A percentile compares a stretch with the other conserved stretches of the same genome.
phyloP scores from a whole-genome alignment of 1,140 invertebrate genomes.

The Gryllus bimaculatus region DNA sequence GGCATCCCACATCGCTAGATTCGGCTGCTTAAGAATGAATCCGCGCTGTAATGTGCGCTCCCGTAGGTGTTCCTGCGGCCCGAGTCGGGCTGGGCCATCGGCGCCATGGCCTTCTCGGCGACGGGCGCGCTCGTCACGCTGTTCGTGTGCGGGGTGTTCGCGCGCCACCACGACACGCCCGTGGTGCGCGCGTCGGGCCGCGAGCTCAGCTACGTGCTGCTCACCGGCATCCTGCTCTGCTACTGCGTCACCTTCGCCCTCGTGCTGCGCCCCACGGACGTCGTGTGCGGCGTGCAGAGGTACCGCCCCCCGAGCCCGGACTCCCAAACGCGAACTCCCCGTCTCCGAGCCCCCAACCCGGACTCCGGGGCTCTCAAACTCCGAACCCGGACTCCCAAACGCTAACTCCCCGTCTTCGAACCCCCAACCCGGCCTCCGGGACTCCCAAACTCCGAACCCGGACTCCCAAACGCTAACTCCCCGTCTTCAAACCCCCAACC shows the following conservation, averaged over 20 bases:
- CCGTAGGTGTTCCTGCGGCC: constrained; percentile 53
- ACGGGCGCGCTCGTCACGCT: constrained; percentile 66
- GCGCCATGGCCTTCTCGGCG: constrained; percentile 71
- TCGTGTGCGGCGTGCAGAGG: constrained; percentile 68
- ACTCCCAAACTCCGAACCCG: background rate
- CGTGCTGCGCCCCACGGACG: constrained; percentile 62
- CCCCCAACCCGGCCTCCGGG: background rate
- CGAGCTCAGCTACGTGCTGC: constrained; percentile 78
- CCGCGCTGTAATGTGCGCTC: background rate
- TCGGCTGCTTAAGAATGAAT: background rate
- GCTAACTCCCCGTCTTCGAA: too few species aligned
- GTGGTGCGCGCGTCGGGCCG: constrained; percentile 83
- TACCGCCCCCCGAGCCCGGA: constrained; percentile 31
- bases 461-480: too few species aligned
- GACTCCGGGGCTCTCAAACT: background rate
- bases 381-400: background rate
- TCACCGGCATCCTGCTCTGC: constrained; percentile 81
- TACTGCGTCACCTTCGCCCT: constrained; percentile 80
- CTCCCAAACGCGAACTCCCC: background rate
- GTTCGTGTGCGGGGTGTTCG: constrained; percentile 55
- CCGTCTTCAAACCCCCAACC: too few species aligned
- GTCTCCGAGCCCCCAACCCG: too few species aligned
- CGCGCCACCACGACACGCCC: constrained; percentile 72
- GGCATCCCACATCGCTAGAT: too few species aligned
- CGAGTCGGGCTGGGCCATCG: constrained; percentile 78